These are phyloP conservation scores for Spondyliosoma cantharus DNA, from an alignment of 2,797 vertebrate species.

Conservation along the genomic window DNA sequence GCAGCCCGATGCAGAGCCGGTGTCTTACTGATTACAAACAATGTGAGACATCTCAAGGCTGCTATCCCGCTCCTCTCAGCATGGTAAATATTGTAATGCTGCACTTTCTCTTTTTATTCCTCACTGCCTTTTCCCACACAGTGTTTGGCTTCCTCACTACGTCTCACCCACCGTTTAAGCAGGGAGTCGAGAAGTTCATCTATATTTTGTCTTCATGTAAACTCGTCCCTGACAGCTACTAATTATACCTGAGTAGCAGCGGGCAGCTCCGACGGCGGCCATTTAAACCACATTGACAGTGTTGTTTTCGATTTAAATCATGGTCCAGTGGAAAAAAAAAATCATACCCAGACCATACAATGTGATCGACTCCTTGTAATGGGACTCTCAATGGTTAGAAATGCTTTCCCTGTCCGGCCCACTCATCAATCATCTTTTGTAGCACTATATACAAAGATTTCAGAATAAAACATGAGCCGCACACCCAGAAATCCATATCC, in stretches of 20 bases:
- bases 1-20: conserved; percentile 40
- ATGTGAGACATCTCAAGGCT: conserved; percentile 57
- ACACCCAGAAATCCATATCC: conserved; percentile 78
- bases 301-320: conserved; percentile 11
- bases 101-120: conserved; percentile 49
- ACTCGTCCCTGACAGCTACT: conserved; percentile 45
- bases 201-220: conserved; percentile 39
- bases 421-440: conserved; percentile 59
- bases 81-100: conserved; percentile 51
- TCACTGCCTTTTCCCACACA: conserved; percentile 18
- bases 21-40: conserved; percentile 64
- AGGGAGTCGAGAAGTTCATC: conserved; percentile 43
- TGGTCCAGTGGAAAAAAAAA: not conserved
- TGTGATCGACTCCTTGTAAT: conserved; percentile 33
- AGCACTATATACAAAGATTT: conserved; percentile 53
- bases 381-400: conserved; percentile 29
- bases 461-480: conserved; percentile 73
- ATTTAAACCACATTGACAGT: conserved; percentile 16
- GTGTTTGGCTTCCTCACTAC: conserved; percentile 34
- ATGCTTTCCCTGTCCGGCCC: conserved; percentile 15
- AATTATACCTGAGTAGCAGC: conserved; percentile 35
- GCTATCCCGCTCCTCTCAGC: conserved; percentile 48
- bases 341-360: conserved; percentile 4
- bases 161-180: conserved; percentile 14
- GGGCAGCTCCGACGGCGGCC: conserved; percentile 10